phyloP scores from a whole-genome alignment of 2,113 vertebrate species.

The Drymodes brunneopygia region DNA sequence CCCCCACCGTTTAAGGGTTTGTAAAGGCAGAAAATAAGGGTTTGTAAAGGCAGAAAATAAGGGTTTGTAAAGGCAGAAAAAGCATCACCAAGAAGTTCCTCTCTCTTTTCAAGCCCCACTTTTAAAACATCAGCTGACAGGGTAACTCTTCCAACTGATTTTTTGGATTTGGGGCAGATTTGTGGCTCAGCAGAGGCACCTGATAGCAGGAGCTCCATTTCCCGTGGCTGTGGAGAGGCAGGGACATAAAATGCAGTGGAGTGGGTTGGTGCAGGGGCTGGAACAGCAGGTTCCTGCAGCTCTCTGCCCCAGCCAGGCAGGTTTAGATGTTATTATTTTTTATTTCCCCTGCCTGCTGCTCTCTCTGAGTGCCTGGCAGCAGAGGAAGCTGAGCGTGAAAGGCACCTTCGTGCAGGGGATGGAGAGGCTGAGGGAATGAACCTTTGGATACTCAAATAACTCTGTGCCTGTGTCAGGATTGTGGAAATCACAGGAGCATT shows the following conservation, averaged over 20 bases:
- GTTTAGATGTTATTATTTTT: neutral
- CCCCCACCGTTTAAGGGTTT: neutral
- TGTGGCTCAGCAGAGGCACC: neutral
- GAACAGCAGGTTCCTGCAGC: neutral
- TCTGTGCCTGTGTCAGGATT: neutral
- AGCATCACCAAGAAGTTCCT: neutral
- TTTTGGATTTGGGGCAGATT: neutral
- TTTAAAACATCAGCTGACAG: neutral
- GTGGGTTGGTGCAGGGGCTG: neutral
- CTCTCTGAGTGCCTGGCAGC: neutral
- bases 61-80: neutral
- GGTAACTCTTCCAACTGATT: neutral
- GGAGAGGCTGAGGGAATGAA: neutral
- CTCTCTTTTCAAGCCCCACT: neutral
- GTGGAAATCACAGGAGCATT: neutral
- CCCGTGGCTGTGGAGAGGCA: neutral
- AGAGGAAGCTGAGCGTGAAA: neutral
- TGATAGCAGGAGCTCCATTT: neutral
- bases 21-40: neutral
- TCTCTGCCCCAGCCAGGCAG: neutral
- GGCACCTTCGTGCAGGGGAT: neutral
- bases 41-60: neutral
- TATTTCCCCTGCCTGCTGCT: neutral
- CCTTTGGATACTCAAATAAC: fast-evolving
- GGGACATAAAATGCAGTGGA: neutral